A percentile compares a stretch with the other conserved stretches of the same genome.
phyloP scores from a whole-genome alignment of 2,113 vertebrate species.

The Athene noctua region DNA sequence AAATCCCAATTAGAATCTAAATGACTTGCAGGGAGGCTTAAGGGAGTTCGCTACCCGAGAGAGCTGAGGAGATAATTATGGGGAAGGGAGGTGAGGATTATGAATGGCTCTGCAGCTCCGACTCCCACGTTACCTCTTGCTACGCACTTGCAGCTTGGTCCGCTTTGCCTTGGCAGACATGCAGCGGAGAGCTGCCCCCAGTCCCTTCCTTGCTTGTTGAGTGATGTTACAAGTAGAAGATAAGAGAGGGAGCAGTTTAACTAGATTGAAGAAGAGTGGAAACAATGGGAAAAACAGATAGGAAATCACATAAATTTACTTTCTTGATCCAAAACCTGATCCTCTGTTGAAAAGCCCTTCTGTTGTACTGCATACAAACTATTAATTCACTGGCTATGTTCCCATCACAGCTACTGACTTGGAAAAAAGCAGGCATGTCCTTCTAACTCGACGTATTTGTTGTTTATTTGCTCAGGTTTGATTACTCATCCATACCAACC shows the following conservation, averaged over 20 bases:
- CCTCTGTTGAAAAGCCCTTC: not conserved
- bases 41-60: not conserved
- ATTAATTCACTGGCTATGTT: not conserved
- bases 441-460: not conserved
- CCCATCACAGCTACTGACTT: not conserved
- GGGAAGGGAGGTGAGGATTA: not conserved
- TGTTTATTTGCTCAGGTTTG: conserved; percentile 41
- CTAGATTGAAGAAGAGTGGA: not conserved
- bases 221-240: not conserved
- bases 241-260: not conserved
- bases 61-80: not conserved
- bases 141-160: not conserved
- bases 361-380: not conserved
- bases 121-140: not conserved
- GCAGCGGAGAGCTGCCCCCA: not conserved
- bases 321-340: not conserved
- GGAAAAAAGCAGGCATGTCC: not conserved
- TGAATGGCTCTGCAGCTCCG: not conserved
- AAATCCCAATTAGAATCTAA: conserved; percentile 59
- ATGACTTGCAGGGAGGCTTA: conserved; percentile 31
- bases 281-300: not conserved
- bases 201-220: not conserved
- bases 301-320: not conserved
- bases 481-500: not conserved
- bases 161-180: not conserved